Evolutionary conservation across 1,140 invertebrate genomes (phyloP).

Genomic region (Rhizoglyphus robini): DNA sequence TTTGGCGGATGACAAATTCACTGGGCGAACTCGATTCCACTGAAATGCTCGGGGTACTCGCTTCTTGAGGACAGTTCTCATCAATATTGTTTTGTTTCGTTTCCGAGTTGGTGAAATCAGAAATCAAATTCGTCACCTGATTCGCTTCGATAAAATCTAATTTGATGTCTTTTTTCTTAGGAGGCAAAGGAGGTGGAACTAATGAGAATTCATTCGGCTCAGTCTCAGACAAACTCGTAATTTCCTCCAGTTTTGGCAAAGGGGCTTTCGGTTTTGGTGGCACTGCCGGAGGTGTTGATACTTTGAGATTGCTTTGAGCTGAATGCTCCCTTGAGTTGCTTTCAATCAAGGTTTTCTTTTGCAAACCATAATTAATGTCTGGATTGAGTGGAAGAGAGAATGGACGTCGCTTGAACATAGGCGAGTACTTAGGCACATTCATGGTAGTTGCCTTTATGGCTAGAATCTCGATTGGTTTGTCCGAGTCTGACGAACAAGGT

Average conservation of each 20-base stretch:
- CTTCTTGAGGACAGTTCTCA: too few relatives aligned
- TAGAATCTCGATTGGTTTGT: slow-evolving; percentile 6
- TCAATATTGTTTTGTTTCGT: slow-evolving; percentile 33
- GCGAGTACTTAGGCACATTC: slow-evolving; percentile 58
- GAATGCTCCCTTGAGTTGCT: too few relatives aligned
- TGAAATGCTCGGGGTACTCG: too few relatives aligned
- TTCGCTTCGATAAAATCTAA: not conserved
- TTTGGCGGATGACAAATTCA: slow-evolving; percentile 7
- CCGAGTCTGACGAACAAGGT: not conserved
- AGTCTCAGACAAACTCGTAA: too few relatives aligned
- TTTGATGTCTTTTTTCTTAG: not conserved
- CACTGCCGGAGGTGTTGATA: not conserved
- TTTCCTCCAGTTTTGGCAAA: not conserved
- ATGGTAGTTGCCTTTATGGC: slow-evolving; percentile 8
- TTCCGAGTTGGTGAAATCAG: slow-evolving; percentile 45
- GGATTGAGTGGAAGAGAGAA: slow-evolving; percentile 30
- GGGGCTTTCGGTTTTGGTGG: slow-evolving; percentile 10
- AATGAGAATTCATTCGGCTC: too few relatives aligned
- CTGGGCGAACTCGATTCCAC: too few relatives aligned
- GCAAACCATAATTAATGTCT: not conserved
- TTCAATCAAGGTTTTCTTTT: not conserved
- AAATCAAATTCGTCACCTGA: slow-evolving; percentile 46
- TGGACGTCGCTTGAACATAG: slow-evolving; percentile 64
- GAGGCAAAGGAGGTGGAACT: not conserved
- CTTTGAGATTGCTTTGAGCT: not conserved